Percentiles rank a stretch among this genome's conserved stretches.
Conservation (phyloP, 1,140 invertebrate genomes). For the Chironomus tepperi region DNA sequence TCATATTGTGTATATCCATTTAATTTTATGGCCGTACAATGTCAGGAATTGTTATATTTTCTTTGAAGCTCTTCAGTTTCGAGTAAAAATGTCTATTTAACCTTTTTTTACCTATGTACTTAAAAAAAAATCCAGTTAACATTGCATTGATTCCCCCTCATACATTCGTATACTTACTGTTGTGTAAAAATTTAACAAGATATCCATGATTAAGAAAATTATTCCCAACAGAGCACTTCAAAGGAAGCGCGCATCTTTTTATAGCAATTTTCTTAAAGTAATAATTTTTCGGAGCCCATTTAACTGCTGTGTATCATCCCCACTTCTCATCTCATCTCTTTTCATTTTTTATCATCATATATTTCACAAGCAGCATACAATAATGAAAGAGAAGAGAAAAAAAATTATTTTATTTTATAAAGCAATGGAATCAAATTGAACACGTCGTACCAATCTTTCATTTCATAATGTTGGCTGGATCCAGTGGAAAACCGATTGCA, state of each 20-base stretch:
- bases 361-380: background rate
- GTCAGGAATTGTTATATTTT: too few species aligned
- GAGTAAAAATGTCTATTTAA: too few species aligned
- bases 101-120: too few species aligned
- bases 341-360: background rate
- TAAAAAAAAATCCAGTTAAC: too few species aligned
- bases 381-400: background rate
- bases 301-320: background rate
- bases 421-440: constrained; percentile 3
- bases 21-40: too few species aligned
- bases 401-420: background rate
- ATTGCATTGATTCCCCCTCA: too few species aligned
- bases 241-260: background rate
- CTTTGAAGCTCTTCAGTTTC: too few species aligned
- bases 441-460: background rate
- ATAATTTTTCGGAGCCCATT: constrained; percentile 2
- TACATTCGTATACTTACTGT: background rate
- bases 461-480: background rate
- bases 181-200: constrained; percentile 14
- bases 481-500: constrained; percentile 17
- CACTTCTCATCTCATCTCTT: constrained; percentile 1
- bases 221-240: constrained; percentile 6
- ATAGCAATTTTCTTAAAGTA: constrained; percentile 9
- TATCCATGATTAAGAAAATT: background rate
- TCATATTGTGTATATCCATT: too few species aligned